These are phyloP conservation scores for Australoheros facetus DNA, from an alignment of 2,797 vertebrate genomes.

Conservation along the genomic window DNA sequence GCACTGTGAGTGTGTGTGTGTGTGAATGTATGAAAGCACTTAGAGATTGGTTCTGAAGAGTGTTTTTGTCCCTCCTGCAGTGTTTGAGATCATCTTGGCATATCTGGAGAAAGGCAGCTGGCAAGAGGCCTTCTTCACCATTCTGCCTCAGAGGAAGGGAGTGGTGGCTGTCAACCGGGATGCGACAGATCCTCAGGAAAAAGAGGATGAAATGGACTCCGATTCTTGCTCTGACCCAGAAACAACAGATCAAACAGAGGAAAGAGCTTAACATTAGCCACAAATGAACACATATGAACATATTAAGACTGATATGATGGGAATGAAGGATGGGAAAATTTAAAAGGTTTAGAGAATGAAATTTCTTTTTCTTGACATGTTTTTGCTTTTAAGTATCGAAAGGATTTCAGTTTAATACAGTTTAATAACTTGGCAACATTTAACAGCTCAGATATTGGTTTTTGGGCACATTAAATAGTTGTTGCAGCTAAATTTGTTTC, in stretches of 20 bases:
- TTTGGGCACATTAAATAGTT: neutral
- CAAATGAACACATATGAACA: neutral
- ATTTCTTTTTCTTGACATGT: neutral
- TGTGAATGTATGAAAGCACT: no score
- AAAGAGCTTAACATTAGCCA: neutral
- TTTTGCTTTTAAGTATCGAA: slow-evolving; percentile 28
- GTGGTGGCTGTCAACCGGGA: slow-evolving; percentile 83
- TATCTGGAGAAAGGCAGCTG: slow-evolving; percentile 92
- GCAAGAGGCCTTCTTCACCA: slow-evolving; percentile 94
- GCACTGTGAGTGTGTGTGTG: no score
- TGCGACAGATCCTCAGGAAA: slow-evolving; percentile 27
- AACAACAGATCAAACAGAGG: slow-evolving; percentile 7
- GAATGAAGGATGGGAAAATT: neutral
- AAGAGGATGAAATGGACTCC: slow-evolving; percentile 46
- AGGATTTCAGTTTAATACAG: neutral
- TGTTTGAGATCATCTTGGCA: slow-evolving; percentile 96
- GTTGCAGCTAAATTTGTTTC: neutral
- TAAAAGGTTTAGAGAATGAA: neutral
- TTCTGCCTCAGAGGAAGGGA: slow-evolving; percentile 94
- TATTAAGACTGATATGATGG: neutral
- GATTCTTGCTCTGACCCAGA: slow-evolving; percentile 64
- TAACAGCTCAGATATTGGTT: neutral
- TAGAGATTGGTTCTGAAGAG: neutral
- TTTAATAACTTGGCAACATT: neutral
- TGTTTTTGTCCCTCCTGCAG: slow-evolving; percentile 68